These are phyloP conservation scores for Pitta sordida DNA, from an alignment of 2,113 vertebrate species.

Conservation along the genomic window DNA sequence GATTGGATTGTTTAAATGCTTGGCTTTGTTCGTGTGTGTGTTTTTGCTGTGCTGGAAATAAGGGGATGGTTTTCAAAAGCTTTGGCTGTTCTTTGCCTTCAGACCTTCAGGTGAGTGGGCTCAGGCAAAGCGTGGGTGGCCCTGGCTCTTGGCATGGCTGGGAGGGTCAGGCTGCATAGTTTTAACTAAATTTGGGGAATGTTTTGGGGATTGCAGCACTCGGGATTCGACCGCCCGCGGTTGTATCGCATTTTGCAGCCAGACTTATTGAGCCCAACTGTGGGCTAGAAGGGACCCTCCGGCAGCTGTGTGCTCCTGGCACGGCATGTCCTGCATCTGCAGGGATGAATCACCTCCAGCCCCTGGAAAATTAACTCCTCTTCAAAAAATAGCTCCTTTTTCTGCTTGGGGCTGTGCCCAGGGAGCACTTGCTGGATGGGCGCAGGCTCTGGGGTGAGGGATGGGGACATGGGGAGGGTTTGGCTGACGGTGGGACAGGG, in stretches of 20 bases:
- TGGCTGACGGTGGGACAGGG: neutral
- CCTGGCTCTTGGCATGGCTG: neutral
- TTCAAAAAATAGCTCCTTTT: rapidly evolving
- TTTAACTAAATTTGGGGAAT: neutral
- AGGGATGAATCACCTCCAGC: neutral
- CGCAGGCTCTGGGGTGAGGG: neutral
- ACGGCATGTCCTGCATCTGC: rapidly evolving
- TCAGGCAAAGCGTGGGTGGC: neutral
- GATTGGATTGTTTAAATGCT: neutral
- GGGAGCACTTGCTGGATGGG: rapidly evolving
- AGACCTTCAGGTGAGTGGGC: neutral
- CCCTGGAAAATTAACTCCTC: neutral
- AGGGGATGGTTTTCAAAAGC: neutral
- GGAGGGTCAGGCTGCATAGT: neutral
- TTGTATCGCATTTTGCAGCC: rapidly evolving
- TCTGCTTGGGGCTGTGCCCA: neutral
- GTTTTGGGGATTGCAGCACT: neutral
- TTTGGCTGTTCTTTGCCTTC: neutral
- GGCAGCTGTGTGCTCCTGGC: neutral
- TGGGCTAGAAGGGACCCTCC: rapidly evolving
- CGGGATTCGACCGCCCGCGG: rapidly evolving
- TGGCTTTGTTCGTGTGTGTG: rapidly evolving
- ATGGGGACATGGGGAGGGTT: neutral
- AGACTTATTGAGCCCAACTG: neutral
- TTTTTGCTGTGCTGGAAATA: neutral